Evolutionary conservation across 2,113 vertebrate genomes (phyloP).

Genomic region (Anarrhichthys ocellatus): DNA sequence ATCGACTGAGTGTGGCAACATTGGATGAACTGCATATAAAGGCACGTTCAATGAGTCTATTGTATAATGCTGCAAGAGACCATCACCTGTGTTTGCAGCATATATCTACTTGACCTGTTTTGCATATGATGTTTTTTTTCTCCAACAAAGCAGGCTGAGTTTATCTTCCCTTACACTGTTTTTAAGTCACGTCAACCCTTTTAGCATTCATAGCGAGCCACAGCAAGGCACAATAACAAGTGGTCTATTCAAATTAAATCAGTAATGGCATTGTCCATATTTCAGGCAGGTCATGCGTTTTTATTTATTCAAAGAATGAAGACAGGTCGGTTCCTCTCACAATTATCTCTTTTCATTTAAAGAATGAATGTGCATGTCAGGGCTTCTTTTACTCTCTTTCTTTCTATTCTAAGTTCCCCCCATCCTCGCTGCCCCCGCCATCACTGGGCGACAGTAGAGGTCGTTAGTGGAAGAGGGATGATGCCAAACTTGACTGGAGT

Average conservation of each 20-base stretch:
- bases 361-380: constrained; percentile 85
- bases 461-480: constrained; percentile 87
- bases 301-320: constrained; percentile 86
- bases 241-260: constrained; percentile 86
- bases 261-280: constrained; percentile 86
- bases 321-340: constrained; percentile 83
- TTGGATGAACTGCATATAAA: constrained; percentile 19
- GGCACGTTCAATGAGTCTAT: constrained; percentile 1
- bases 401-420: constrained; percentile 68
- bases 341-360: constrained; percentile 86
- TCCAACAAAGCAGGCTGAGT: constrained; percentile 40
- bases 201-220: constrained; percentile 74
- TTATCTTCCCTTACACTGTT: constrained; percentile 59
- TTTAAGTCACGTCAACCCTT: constrained; percentile 58
- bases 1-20: constrained; percentile 39
- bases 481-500: constrained; percentile 86
- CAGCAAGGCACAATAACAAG: constrained; percentile 78
- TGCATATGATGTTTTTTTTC: constrained; percentile 54
- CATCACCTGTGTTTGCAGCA: constrained; percentile 34
- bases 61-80: constrained; percentile 9
- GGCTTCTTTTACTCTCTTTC: constrained; percentile 77
- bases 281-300: constrained; percentile 84
- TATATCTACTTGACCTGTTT: constrained; percentile 59
- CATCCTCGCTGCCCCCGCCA: constrained; percentile 74
- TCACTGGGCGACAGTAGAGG: constrained; percentile 84